These are phyloP conservation scores for Aleiodes testaceus DNA, from an alignment of 2,888 invertebrate genomes.

Conservation along the genomic window DNA sequence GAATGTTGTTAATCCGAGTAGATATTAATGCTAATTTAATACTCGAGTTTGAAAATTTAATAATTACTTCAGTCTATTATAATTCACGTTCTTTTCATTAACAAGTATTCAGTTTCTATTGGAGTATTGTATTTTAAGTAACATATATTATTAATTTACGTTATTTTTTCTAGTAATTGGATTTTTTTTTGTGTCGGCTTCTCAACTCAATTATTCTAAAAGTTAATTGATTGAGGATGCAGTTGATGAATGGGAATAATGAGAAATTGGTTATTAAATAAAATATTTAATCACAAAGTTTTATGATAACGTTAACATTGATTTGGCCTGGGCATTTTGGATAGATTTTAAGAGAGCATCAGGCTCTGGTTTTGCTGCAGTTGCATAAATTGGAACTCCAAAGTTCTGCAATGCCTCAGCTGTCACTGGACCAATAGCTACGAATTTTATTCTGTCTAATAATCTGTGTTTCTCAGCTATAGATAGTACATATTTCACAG, in stretches of 20 bases:
- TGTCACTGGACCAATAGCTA: conserved; percentile 69
- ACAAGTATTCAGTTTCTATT: neutral
- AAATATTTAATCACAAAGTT: neutral
- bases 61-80: too few species aligned
- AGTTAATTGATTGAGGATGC: too few species aligned
- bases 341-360: conserved; percentile 60
- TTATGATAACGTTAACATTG: neutral
- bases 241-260: too few species aligned
- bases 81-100: neutral
- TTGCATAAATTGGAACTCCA: conserved; percentile 58
- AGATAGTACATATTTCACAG: conserved; percentile 59
- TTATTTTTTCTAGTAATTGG: too few species aligned
- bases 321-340: conserved; percentile 24
- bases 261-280: too few species aligned
- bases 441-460: conserved; percentile 55
- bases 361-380: conserved; percentile 66
- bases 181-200: too few species aligned
- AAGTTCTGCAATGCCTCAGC: conserved; percentile 59
- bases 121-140: too few species aligned
- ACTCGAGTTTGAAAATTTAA: neutral
- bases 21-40: conserved; percentile 59
- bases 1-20: conserved; percentile 66
- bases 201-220: too few species aligned
- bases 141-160: too few species aligned
- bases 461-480: conserved; percentile 50